phyloP scores from a whole-genome alignment of 2,888 invertebrate genomes.

The Choristoneura rosaceana region DNA sequence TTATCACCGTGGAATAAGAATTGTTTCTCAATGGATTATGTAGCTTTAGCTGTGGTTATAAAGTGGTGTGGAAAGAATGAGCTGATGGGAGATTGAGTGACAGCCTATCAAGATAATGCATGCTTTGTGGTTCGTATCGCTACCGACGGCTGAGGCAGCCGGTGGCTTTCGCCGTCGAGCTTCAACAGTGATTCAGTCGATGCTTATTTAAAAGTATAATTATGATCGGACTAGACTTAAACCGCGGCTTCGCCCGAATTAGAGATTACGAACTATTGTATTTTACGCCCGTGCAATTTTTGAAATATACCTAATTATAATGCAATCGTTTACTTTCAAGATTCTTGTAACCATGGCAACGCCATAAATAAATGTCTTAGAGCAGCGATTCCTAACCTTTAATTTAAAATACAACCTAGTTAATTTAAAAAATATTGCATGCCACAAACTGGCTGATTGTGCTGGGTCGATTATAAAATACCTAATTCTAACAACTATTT shows the following conservation, averaged over 20 bases:
- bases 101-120: constrained; percentile 70
- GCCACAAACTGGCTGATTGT: no score
- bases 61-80: constrained; percentile 43
- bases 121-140: constrained; percentile 65
- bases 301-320: no score
- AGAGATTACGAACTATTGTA: constrained; percentile 3
- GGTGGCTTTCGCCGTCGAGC: not conserved
- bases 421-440: no score
- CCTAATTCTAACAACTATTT: no score
- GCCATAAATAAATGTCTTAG: no score
- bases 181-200: constrained; percentile 4
- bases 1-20: constrained; percentile 1
- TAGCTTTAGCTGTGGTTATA: constrained; percentile 30
- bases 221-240: constrained; percentile 31
- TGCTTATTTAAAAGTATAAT: constrained; percentile 47
- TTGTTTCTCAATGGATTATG: constrained; percentile 7
- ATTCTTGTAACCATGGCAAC: no score
- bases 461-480: no score
- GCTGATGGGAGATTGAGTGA: constrained; percentile 64
- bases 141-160: constrained; percentile 52
- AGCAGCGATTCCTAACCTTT: no score
- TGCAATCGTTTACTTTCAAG: no score
- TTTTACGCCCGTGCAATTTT: no score
- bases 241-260: no score
- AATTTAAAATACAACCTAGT: no score